Conservation (phyloP, 2,888 invertebrate genomes). For the Cremastobaeus sp. region DNA sequence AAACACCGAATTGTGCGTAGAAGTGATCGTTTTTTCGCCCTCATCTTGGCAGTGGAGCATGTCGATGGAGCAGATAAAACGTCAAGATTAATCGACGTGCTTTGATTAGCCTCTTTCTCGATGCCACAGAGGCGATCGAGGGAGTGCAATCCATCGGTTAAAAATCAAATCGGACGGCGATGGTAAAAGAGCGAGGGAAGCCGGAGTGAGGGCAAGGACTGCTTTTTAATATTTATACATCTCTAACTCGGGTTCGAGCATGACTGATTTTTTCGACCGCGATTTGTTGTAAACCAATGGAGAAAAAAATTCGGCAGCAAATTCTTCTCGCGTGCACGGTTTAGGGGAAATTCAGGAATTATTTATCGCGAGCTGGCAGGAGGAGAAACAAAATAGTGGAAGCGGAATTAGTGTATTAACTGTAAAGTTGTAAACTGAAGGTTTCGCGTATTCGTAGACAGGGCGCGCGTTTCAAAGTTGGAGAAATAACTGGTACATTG, state of each 20-base stretch:
- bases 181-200: conserved; percentile 17
- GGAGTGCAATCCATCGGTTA: conserved; percentile 42
- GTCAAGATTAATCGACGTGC: conserved; percentile 54
- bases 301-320: conserved; percentile 24
- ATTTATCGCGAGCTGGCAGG: too few relatives aligned
- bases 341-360: too few relatives aligned
- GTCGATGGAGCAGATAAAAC: conserved; percentile 48
- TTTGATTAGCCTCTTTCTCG: conserved; percentile 57
- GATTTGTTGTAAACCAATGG: conserved; percentile 46
- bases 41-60: conserved; percentile 20
- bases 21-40: conserved; percentile 18
- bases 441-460: too few relatives aligned
- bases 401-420: too few relatives aligned
- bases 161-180: conserved; percentile 27
- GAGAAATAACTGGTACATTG: too few relatives aligned
- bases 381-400: too few relatives aligned
- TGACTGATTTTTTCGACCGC: conserved; percentile 18
- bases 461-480: too few relatives aligned
- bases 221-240: conserved; percentile 40
- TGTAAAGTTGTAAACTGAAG: too few relatives aligned
- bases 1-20: conserved; percentile 37
- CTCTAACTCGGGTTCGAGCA: conserved; percentile 32
- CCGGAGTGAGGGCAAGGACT: not conserved
- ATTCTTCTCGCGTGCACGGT: conserved; percentile 8
- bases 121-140: conserved; percentile 29